Evolutionary conservation across 2,797 vertebrate genomes (phyloP), one percentile per base, ranked within the genome.

Genomic region (Sebastes dallii): DNA sequence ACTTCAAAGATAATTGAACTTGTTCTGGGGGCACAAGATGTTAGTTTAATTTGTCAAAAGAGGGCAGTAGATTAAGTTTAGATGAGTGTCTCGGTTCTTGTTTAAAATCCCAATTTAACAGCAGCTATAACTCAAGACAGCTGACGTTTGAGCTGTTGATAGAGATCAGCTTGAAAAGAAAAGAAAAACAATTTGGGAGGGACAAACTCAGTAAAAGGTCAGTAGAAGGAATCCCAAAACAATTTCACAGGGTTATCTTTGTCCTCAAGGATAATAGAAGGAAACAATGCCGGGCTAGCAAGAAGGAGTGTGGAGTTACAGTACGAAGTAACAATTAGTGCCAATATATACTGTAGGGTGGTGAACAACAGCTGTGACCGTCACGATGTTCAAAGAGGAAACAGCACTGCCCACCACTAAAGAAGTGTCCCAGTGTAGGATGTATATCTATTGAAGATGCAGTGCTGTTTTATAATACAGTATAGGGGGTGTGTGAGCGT

Each of bases 231-330:
- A 86, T 86, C 67, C 67, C 12, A 66, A 60, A 90, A 89, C 66
- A 52, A 90, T 93, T 91, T 91, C 91, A 93, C 89, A 91, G 82
- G 83, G 62, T 91, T 93, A 92, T 93, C 89, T 93, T 93, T 87
- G 86, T 84, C 82, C 73, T 84, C 88, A 88, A 91, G 80, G 86
- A 65, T 77, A 89, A 83, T n/a, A 36, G 75, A 89, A 88, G 72
- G 70, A 85, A 79, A 82, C 66, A 71, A 75, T 79, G 80, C 22
- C 69, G 55, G 56, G 62, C 81, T 78, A 84, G 56, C 81, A 87
- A 92, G 80, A 78, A 70, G 85, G 76, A 78, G 74, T 73, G 71
- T 88, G 55, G 24, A 64, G 81, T 88, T 85, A 80, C 88, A 81
- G 25, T 36, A 36, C 60, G 66, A 76, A 64, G 75, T 62, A 22